These are phyloP conservation scores for Pachyseris speciosa DNA, from an alignment of 64 coral and sea anemone genomes.

Conservation along the genomic window DNA sequence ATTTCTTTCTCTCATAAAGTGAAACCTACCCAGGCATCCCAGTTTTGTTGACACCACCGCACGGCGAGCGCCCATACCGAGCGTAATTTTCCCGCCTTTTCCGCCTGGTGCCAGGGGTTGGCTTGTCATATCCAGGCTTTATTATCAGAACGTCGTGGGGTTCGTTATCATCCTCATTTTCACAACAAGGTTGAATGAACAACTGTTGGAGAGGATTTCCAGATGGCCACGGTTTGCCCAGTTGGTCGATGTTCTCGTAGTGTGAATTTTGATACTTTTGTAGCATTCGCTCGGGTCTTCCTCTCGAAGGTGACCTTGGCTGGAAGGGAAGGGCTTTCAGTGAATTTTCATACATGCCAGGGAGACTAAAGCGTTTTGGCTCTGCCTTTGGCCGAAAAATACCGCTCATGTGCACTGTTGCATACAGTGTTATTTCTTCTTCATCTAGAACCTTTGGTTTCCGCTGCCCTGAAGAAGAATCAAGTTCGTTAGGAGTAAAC, in stretches of 20 bases:
- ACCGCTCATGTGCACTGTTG: not conserved
- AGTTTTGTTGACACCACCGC: not conserved
- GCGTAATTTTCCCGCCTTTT: not conserved
- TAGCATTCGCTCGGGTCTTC: not conserved
- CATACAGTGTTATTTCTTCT: not conserved
- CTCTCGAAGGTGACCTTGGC: not conserved
- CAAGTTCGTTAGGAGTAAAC: not conserved
- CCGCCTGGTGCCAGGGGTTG: not conserved
- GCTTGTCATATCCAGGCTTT: conserved; percentile 23
- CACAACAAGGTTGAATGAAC: conserved; percentile 17
- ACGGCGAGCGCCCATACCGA: not conserved
- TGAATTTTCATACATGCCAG: conserved; percentile 21
- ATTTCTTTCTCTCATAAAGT: no score
- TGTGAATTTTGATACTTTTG: not conserved
- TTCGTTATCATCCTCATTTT: not conserved
- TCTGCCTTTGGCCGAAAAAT: not conserved
- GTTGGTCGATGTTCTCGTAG: not conserved
- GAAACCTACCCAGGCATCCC: not conserved
- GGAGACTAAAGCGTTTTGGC: not conserved
- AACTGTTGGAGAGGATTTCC: not conserved
- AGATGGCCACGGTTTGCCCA: not conserved
- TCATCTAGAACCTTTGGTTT: not conserved
- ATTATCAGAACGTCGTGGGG: not conserved
- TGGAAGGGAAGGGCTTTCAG: not conserved
- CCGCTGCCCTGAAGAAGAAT: not conserved